Evolutionary conservation across 1,140 invertebrate species (phyloP), one percentile per base, ranked within the genome.

Genomic region (Bombus confusus): DNA sequence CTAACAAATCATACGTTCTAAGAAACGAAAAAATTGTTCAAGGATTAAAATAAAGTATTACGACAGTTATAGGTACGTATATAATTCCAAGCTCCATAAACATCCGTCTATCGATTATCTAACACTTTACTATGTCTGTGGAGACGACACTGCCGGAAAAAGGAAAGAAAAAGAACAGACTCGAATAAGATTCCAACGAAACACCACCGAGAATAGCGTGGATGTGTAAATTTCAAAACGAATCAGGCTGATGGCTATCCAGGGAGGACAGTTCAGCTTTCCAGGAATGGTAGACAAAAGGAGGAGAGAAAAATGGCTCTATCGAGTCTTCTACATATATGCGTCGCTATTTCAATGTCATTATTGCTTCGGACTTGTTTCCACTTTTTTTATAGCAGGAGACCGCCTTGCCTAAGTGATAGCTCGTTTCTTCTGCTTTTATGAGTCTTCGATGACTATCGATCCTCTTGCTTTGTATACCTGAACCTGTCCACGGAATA

Each of bases 361-460:
- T 80, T 85, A 86, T 90, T 87, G 62, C 77, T 81, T 52, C 71
- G 80, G 91, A 87, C 90, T 87, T 87, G 91, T 93, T 90, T 66
- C 43, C 52, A 77, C 64, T 64, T 89, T 90, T 52, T 91, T 89
- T 90, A 90, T 85, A 72, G 77, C 86, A 86, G 74, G 59, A 87
- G 82, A 87, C 79, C 84, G 73, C 71, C 68, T 39, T 31, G 28
- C 43, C 72, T 88, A 86, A 86, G 86, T 72, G 68, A 77, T 86
- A 87, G 78, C 86, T 88, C 80, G 85, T 91, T 89, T 43, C 75
- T 76, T 43, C 39, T 83, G 57, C 86, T 87, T 92, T 93, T 93
- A 92, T 68, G 88, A 90, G 66, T 62, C 66, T 31, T 88, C 59
- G 73, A 84, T 83, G 79, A 88, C 68, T 85, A 91, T 92, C 88